A percentile compares a stretch with the other conserved stretches of the same genome.
phyloP scores from a whole-genome alignment of 2,797 vertebrate species.

The Oceanodroma leucorhoa region DNA sequence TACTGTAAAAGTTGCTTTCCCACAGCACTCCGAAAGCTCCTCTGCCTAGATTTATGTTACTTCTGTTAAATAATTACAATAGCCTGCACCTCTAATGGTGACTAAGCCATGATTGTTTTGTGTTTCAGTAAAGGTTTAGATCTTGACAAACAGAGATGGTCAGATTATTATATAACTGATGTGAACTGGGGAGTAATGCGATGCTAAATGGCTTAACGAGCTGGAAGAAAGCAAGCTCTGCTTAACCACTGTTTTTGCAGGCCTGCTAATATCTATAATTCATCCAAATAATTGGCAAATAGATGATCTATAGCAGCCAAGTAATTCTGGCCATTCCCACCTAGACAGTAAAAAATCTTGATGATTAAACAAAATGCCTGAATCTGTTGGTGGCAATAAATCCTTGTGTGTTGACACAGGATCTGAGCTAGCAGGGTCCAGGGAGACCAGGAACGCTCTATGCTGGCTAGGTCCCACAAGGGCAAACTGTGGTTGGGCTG shows the following conservation, averaged over 20 bases:
- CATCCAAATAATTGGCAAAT: slow-evolving; percentile 22
- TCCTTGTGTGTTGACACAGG: background rate
- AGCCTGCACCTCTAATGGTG: background rate
- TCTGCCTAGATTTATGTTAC: background rate
- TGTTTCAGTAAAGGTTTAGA: background rate
- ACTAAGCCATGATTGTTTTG: background rate
- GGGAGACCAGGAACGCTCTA: background rate
- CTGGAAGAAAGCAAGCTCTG: slow-evolving; percentile 3
- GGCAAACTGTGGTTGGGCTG: background rate
- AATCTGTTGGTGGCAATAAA: background rate
- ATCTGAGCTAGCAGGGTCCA: background rate
- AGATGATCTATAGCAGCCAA: background rate
- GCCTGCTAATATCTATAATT: background rate
- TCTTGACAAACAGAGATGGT: background rate
- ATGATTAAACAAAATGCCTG: background rate
- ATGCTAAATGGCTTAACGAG: slow-evolving; percentile 10
- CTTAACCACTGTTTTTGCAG: background rate
- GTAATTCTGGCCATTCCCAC: slow-evolving; percentile 15
- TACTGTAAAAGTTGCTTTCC: background rate
- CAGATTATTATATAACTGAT: background rate
- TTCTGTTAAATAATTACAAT: background rate
- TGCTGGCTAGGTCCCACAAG: background rate
- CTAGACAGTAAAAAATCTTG: background rate
- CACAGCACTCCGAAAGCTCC: background rate
- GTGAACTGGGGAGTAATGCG: background rate